Percentiles rank a stretch among this genome's conserved stretches.
Conservation (phyloP, 1,140 invertebrate species). For the Euwallacea fornicatus region DNA sequence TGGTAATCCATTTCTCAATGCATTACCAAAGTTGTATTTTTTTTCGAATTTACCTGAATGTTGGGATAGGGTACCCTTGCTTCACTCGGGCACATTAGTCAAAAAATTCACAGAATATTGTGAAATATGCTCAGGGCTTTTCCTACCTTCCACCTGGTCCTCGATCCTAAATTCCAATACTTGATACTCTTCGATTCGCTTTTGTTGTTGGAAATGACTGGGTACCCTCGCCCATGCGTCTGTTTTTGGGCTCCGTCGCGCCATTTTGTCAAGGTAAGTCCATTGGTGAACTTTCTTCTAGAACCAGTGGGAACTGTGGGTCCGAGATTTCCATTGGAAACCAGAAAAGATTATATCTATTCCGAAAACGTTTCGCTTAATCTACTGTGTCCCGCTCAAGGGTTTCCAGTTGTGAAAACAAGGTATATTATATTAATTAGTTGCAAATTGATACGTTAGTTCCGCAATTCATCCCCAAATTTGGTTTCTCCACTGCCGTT, state of each 20-base stretch:
- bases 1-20: slow-evolving; percentile 22
- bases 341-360: slow-evolving; percentile 50
- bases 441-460: not conserved
- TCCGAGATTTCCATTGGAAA: slow-evolving; percentile 63
- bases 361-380: slow-evolving; percentile 48
- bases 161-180: slow-evolving; percentile 22
- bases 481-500: not conserved
- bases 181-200: not conserved
- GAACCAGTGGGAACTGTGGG: slow-evolving; percentile 57
- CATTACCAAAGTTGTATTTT: slow-evolving; percentile 26
- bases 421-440: slow-evolving; percentile 54
- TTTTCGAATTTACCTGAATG: slow-evolving; percentile 85
- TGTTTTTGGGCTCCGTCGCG: slow-evolving; percentile 6
- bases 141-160: slow-evolving; percentile 18
- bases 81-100: slow-evolving; percentile 51
- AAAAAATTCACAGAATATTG: slow-evolving; percentile 28
- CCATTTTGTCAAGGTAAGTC: slow-evolving; percentile 41
- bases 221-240: slow-evolving; percentile 46
- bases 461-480: not conserved
- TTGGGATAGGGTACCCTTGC: slow-evolving; percentile 96
- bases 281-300: slow-evolving; percentile 43
- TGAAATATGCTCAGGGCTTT: slow-evolving; percentile 7
- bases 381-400: slow-evolving; percentile 62
- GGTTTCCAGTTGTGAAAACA: slow-evolving; percentile 63
- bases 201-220: slow-evolving; percentile 34